phyloP scores from a whole-genome alignment of 2,797 vertebrate genomes.

The Choloepus didactylus region DNA sequence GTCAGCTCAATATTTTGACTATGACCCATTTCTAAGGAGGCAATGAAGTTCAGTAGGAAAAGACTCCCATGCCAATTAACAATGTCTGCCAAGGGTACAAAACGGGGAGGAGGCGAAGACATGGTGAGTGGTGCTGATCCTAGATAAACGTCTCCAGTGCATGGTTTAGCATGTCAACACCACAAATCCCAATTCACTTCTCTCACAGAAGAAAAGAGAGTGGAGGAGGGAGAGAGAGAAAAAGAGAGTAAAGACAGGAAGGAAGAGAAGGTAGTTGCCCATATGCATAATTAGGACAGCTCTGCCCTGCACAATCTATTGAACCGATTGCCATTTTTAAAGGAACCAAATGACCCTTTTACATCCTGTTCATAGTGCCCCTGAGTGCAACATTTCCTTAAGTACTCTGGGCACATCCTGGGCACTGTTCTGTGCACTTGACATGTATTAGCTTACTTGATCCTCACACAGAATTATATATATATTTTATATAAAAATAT shows the following conservation, averaged over 20 bases:
- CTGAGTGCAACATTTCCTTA: neutral
- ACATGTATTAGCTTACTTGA: neutral
- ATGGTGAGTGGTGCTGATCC: neutral
- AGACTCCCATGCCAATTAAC: neutral
- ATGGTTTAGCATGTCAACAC: neutral
- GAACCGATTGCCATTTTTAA: neutral
- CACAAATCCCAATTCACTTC: neutral
- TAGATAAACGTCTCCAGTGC: neutral
- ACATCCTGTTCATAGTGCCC: neutral
- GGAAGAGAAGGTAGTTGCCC: neutral
- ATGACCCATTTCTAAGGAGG: neutral
- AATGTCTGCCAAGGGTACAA: neutral
- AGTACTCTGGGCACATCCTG: neutral
- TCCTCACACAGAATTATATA: neutral
- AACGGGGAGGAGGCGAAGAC: neutral
- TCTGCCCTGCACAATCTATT: neutral
- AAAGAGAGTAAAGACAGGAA: neutral
- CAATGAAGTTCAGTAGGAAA: neutral
- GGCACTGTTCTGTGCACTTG: neutral
- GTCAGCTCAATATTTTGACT: neutral
- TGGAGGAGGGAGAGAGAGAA: no score
- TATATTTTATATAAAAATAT: neutral
- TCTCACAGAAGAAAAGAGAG: neutral
- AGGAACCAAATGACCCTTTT: neutral
- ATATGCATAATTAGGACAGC: rapidly evolving